These are phyloP conservation scores for Pluvialis apricaria DNA, from an alignment of 2,113 vertebrate species.

Conservation along the genomic window DNA sequence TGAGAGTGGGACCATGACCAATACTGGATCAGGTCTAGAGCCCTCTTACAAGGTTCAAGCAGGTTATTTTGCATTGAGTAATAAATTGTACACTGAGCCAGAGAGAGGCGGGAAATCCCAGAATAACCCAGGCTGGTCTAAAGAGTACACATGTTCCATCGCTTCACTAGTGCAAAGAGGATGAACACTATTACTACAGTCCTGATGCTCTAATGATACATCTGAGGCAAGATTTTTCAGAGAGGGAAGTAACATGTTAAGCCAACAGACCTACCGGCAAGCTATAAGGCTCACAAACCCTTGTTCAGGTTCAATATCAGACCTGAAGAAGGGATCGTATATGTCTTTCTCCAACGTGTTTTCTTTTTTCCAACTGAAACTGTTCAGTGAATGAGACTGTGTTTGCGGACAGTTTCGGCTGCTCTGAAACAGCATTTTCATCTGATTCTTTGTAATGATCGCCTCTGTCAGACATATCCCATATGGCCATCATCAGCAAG, in stretches of 20 bases:
- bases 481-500: neutral
- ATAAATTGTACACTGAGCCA: neutral
- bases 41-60: neutral
- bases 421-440: neutral
- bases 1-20: neutral
- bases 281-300: neutral
- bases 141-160: neutral
- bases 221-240: neutral
- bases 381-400: neutral
- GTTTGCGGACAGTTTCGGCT: neutral
- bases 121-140: neutral
- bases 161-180: neutral
- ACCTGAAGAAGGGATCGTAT: neutral
- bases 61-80: neutral
- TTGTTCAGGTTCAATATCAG: neutral
- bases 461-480: neutral
- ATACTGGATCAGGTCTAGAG: neutral
- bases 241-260: neutral
- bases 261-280: neutral
- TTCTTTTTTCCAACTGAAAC: neutral
- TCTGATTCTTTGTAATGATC: neutral
- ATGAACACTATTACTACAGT: neutral
- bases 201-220: neutral
- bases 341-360: neutral
- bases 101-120: neutral